Base-by-base conservation (phyloP, 2,113 vertebrate genomes). In the Pelusios castaneus region DNA sequence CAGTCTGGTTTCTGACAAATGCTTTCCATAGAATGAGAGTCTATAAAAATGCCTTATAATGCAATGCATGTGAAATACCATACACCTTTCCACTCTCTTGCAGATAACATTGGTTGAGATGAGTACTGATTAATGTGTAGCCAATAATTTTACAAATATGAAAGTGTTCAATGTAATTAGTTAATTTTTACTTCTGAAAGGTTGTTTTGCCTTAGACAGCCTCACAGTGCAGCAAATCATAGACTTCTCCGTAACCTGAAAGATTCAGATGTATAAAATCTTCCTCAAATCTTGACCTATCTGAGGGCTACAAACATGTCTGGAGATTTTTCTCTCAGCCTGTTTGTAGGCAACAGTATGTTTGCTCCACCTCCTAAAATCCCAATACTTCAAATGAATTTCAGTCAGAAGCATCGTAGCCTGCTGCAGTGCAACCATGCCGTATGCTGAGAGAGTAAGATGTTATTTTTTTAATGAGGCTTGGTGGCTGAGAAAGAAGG, bases 261-360 rank as follows among this genome's bases (percentile, higher is more conserved):
- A 89, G 82, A 82, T 45, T 22, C 38, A 22, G 34, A 3, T 52
- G 17, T 78, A 81, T 58, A 80, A 91, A 91, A 92, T 85, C 17
- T 91, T 4, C 45, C 89, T 84, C 73, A 89, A 95, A 89, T 73
- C 95, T 91, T 89, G 52, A 89, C 73, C 52, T 92, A 6, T 43
- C 21, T 4, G 41, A 80, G 73, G 56, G 79, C 77, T 54, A 5
- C 24, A 21, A 83, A 2, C 19, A 6, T 85, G 16, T 89, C 52
- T 47, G 27, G 55, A 95, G 22, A 54, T 67, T 10, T 80, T 87
- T n/a, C 29, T 85, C 3, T 80, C 31, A n/a, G 56, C 31, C 45
- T 45, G 2, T 24, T 31, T 67, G 3, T 86, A 54, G 91, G 89
- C 21, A 82, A 80, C 11, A 3, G 52, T 73, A 34, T 55, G 22